Conservation (phyloP, 2,113 vertebrate genomes). For the Melanocharis versteri region DNA sequence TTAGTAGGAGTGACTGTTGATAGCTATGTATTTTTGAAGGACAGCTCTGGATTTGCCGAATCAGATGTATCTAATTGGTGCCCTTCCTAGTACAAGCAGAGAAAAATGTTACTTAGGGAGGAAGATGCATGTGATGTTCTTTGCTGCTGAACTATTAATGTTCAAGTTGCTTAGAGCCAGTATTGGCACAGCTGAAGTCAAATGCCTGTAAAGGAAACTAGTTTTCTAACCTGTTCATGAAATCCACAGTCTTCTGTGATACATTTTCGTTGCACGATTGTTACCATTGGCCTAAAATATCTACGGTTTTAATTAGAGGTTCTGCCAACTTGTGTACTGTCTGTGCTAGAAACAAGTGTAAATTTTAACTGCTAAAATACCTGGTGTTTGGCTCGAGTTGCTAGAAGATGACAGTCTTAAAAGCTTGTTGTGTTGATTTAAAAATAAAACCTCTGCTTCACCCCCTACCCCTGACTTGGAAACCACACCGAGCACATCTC, state of each 20-base stretch:
- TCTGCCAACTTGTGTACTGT: conserved; percentile 64
- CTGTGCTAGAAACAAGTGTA: conserved; percentile 66
- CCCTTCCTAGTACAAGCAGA: neutral
- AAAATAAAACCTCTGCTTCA: neutral
- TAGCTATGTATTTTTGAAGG: neutral
- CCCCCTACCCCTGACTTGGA: neutral
- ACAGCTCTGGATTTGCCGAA: neutral
- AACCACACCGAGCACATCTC: neutral
- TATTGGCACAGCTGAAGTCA: neutral
- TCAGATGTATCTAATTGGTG: neutral
- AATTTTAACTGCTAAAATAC: neutral
- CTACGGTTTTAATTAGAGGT: neutral
- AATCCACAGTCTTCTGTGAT: conserved; percentile 36
- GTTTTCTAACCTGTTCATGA: conserved; percentile 29
- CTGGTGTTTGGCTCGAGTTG: neutral
- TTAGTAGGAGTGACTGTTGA: neutral
- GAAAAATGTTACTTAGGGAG: neutral
- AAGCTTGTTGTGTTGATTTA: neutral
- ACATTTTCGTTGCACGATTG: conserved; percentile 52
- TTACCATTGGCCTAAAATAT: conserved; percentile 28
- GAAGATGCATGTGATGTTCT: neutral
- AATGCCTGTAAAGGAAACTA: neutral
- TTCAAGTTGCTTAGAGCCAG: neutral
- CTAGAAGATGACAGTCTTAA: neutral
- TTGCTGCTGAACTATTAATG: neutral